Evolutionary conservation across 2,797 vertebrate species (phyloP), one percentile per base, ranked within the genome.

Genomic region (Peromyscus nudipes): DNA sequence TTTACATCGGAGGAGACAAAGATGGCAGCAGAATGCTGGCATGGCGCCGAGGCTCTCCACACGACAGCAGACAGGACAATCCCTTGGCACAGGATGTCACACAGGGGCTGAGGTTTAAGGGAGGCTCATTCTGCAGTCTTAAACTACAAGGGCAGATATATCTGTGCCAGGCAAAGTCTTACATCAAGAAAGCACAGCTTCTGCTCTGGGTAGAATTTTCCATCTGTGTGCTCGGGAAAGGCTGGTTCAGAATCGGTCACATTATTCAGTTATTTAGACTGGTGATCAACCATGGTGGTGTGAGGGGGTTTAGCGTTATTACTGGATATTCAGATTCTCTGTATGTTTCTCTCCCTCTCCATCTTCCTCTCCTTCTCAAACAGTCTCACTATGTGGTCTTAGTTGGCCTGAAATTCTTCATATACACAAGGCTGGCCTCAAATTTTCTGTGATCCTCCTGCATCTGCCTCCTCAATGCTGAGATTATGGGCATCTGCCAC

Each of bases 181-280:
- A 69, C 25, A 19, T 4, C 49, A 67, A 83, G 49, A 86, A 87
- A 94, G 76, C 43, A 79, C 86, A 71, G 55, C 23, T 91, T 83
- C 80, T 76, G 80, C 52, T 95, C 57, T 83, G 85, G 43, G 25
- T 4, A 86, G 83, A 69, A 57, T 64, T 64, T 82, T 67, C 0
- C 40, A 21, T 60, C 37, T 57, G 13, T 65, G 43, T 89, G 19
- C 77, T 0, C 49, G 14, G 34, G 27, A 83, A 89, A 65, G 43
- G 52, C 16, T 19, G 62, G 89, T 85, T 87, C 37, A 87, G 80
- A 40, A 82, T 4, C 40, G n/a, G 46, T 4, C 23, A 40, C 16
- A 71, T 5, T 46, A 89, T 11, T 94, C 57, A 91, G 82, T 75
- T 81, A 69, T 95, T 95, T 29, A 89, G 64, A 83, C 0, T 73